Conservation (phyloP, 2,888 invertebrate genomes). For the Andrena hattorfiana region DNA sequence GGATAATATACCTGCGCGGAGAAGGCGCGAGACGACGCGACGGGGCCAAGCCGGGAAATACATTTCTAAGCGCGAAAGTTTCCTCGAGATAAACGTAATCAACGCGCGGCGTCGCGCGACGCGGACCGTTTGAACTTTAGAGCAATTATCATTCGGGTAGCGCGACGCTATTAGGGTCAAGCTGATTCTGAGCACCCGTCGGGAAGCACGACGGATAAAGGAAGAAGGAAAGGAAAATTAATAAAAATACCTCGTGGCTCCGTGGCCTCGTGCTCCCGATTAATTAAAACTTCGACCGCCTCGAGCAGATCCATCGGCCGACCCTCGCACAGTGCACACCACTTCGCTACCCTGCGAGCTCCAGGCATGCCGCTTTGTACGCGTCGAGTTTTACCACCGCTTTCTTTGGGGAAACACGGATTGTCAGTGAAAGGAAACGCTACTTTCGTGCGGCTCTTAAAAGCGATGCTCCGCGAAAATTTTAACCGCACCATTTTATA, state of each 20-base stretch:
- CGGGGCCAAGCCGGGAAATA: neutral
- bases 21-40: neutral
- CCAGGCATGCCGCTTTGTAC: slow-evolving; percentile 6
- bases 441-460: neutral
- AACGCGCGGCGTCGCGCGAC: slow-evolving; percentile 3
- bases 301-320: slow-evolving; percentile 45
- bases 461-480: neutral
- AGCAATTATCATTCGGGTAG: slow-evolving; percentile 51
- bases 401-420: slow-evolving; percentile 5
- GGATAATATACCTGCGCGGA: neutral
- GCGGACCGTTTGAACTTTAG: slow-evolving; percentile 48
- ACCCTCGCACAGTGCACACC: slow-evolving; percentile 7
- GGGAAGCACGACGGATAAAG: neutral
- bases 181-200: slow-evolving; percentile 35
- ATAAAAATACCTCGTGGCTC: slow-evolving; percentile 55
- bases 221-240: slow-evolving; percentile 45
- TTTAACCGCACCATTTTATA: neutral
- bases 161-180: slow-evolving; percentile 32
- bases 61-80: slow-evolving; percentile 39
- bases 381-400: neutral
- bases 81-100: slow-evolving; percentile 53
- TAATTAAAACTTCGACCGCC: slow-evolving; percentile 67
- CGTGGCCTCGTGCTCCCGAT: slow-evolving; percentile 39
- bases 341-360: neutral
- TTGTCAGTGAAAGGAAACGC: slow-evolving; percentile 24